These are phyloP conservation scores for Bombylius discolor DNA, from an alignment of 2,888 invertebrate genomes.

Conservation along the genomic window DNA sequence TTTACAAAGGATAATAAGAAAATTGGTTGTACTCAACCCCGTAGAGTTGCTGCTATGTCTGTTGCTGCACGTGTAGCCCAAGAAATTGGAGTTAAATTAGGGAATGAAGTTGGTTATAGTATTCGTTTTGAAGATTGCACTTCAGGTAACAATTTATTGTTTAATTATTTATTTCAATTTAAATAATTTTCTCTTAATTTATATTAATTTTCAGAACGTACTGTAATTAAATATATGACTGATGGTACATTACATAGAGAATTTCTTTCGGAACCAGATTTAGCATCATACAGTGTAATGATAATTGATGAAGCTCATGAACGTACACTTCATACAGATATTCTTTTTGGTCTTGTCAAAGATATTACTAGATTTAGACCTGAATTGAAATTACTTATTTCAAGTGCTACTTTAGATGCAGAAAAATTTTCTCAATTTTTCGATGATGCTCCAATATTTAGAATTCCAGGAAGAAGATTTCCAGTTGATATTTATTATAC, in stretches of 20 bases:
- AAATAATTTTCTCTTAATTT: neutral
- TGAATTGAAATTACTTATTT: slow-evolving; percentile 91
- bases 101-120: slow-evolving; percentile 78
- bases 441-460: slow-evolving; percentile 95
- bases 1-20: slow-evolving; percentile 71
- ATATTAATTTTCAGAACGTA: slow-evolving; percentile 53
- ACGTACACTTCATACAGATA: slow-evolving; percentile 93
- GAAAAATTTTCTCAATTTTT: slow-evolving; percentile 97
- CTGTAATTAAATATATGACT: slow-evolving; percentile 97
- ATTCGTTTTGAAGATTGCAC: slow-evolving; percentile 99
- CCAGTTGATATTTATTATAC: slow-evolving; percentile 99
- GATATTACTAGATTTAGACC: slow-evolving; percentile 88
- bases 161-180: neutral
- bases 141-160: slow-evolving; percentile 37
- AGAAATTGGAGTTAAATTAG: slow-evolving; percentile 93
- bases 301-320: slow-evolving; percentile 99
- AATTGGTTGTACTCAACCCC: slow-evolving; percentile 94
- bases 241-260: slow-evolving; percentile 96
- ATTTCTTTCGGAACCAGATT: slow-evolving; percentile 92
- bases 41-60: slow-evolving; percentile 99
- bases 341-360: slow-evolving; percentile 92
- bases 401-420: slow-evolving; percentile 95
- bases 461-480: slow-evolving; percentile 93
- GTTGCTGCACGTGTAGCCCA: slow-evolving; percentile 96
- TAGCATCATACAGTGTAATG: slow-evolving; percentile 93